A percentile compares a stretch with the other conserved stretches of the same genome.
phyloP scores from a whole-genome alignment of 2,113 vertebrate species.

The Mungos mungo region DNA sequence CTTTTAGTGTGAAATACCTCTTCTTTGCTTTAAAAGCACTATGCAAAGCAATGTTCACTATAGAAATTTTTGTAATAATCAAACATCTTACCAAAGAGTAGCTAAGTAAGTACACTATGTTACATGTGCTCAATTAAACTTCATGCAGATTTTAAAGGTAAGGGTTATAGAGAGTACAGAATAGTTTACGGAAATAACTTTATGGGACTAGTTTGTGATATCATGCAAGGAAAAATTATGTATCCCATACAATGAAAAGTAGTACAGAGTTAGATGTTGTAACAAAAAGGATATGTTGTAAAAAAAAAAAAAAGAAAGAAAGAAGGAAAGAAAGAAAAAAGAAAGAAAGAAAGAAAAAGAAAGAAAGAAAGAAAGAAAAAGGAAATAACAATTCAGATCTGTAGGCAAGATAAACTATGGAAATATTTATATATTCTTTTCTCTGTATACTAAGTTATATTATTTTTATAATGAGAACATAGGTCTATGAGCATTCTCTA shows the following conservation, averaged over 20 bases:
- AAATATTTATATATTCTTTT: neutral
- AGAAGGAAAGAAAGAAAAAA: neutral
- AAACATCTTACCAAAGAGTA: neutral
- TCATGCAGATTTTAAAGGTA: neutral
- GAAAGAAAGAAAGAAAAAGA: neutral
- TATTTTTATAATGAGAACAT: neutral
- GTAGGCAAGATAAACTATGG: neutral
- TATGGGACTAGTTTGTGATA: neutral
- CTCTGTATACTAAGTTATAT: neutral
- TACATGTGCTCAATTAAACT: neutral
- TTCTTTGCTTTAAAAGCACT: neutral
- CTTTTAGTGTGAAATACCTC: neutral
- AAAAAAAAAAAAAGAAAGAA: neutral
- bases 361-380: neutral
- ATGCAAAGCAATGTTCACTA: neutral
- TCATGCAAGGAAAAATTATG: neutral
- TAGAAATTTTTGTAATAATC: neutral
- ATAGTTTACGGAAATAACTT: neutral
- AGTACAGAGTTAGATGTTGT: neutral
- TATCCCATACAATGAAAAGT: neutral
- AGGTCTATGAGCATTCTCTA: neutral
- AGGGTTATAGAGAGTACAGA: neutral
- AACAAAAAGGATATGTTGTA: neutral
- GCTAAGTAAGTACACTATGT: neutral
- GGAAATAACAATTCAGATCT: neutral